Conservation (phyloP, 1,140 invertebrate species). For the Drosophila rufa region DNA sequence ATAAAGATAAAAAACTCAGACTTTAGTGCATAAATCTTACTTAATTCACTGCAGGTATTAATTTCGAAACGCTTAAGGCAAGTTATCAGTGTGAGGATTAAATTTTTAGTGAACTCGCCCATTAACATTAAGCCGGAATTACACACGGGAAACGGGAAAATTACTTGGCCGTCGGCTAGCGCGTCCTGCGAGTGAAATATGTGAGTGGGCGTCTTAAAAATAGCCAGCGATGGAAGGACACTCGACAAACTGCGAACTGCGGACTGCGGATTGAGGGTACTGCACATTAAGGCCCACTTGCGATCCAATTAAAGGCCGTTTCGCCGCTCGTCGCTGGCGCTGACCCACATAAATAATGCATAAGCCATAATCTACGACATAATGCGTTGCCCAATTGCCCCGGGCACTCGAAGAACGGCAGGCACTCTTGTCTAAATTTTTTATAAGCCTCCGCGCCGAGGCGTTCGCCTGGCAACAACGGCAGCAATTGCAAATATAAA, state of each 20-base stretch:
- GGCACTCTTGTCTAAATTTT: conserved; percentile 57
- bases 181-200: conserved; percentile 34
- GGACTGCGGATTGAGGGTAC: conserved; percentile 3
- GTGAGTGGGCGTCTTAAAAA: conserved; percentile 50
- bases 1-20: not conserved
- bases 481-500: conserved; percentile 3
- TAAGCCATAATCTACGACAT: conserved; percentile 77
- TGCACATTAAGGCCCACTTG: conserved; percentile 68
- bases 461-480: conserved; percentile 37
- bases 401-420: conserved; percentile 36
- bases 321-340: conserved; percentile 45
- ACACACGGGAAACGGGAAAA: conserved; percentile 24
- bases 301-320: conserved; percentile 78
- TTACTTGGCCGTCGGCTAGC: conserved; percentile 12
- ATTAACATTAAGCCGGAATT: conserved; percentile 47
- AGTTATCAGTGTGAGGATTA: conserved; percentile 37
- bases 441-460: conserved; percentile 58
- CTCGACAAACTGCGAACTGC: conserved; percentile 9
- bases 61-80: conserved; percentile 8
- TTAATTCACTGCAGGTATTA: conserved; percentile 22
- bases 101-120: conserved; percentile 33
- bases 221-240: conserved; percentile 32
- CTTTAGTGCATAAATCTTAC: not conserved
- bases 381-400: conserved; percentile 73
- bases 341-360: conserved; percentile 82